A percentile compares a stretch with the other conserved stretches of the same genome.
phyloP scores from a whole-genome alignment of 2,113 vertebrate genomes.

The Ammodytes marinus region DNA sequence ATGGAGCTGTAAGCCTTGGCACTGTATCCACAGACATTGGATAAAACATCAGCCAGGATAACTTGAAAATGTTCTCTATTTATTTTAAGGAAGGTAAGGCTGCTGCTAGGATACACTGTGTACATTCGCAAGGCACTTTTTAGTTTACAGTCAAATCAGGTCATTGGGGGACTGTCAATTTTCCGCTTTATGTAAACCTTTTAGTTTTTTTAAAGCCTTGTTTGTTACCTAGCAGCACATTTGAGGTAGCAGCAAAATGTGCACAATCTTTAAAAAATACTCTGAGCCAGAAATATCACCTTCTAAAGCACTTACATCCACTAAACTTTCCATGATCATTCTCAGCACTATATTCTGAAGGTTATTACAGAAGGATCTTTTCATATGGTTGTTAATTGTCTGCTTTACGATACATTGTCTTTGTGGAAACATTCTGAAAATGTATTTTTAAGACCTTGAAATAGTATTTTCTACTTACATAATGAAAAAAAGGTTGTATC shows the following conservation, averaged over 20 bases:
- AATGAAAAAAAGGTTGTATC: too few species aligned
- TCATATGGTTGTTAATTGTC: too few species aligned
- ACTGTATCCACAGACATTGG: constrained; percentile 30
- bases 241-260: constrained; percentile 8
- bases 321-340: too few species aligned
- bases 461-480: too few species aligned
- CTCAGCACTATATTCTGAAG: too few species aligned
- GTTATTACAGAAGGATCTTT: too few species aligned
- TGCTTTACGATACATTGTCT: too few species aligned
- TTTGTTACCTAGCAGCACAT: constrained; percentile 14
- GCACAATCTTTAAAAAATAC: not conserved
- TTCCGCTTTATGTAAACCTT: not conserved
- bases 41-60: constrained; percentile 37
- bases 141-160: constrained; percentile 30
- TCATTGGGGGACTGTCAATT: not conserved
- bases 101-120: not conserved
- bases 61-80: constrained; percentile 26
- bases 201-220: not conserved
- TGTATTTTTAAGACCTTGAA: too few species aligned
- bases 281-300: too few species aligned
- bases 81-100: constrained; percentile 27
- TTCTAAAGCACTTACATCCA: too few species aligned
- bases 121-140: constrained; percentile 7
- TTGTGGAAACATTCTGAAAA: too few species aligned
- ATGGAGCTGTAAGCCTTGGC: constrained; percentile 43